Conservation (phyloP, 2,888 invertebrate genomes). For the Meghimatium bilineatum region DNA sequence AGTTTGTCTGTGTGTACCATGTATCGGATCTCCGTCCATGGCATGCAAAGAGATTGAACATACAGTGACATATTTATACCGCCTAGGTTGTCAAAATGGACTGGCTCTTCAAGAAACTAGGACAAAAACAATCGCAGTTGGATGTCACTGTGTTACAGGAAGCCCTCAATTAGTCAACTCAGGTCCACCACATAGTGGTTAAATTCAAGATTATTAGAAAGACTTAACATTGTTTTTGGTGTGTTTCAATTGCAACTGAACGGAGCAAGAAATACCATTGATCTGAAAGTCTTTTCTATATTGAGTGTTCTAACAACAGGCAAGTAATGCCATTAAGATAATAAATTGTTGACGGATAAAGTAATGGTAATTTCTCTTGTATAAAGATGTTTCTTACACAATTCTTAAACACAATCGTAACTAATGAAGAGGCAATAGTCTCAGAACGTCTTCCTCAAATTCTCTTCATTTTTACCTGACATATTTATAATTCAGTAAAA, state of each 20-base stretch:
- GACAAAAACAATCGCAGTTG: neutral
- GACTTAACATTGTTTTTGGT: neutral
- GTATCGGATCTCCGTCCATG: neutral
- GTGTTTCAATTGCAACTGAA: neutral
- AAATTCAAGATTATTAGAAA: neutral
- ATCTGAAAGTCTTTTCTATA: neutral
- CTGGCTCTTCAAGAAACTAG: neutral
- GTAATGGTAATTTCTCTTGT: conserved; percentile 2
- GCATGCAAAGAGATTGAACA: conserved; percentile 12
- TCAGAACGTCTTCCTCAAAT: too few species aligned
- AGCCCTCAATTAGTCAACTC: neutral
- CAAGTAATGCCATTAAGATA: neutral
- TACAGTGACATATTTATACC: conserved; percentile 5
- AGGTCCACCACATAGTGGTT: neutral
- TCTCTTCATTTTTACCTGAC: too few species aligned
- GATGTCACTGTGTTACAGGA: conserved; percentile 17
- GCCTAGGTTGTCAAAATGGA: conserved; percentile 15
- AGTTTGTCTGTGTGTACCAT: neutral
- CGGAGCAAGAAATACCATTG: neutral
- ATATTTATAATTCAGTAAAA: too few species aligned
- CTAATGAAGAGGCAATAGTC: too few species aligned
- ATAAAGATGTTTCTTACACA: neutral
- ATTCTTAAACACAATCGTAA: too few species aligned
- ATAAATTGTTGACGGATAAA: neutral
- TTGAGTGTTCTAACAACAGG: neutral